These are phyloP conservation scores for Noctuana brunneofusca DNA, from an alignment of 2,888 invertebrate genomes.

Conservation along the genomic window DNA sequence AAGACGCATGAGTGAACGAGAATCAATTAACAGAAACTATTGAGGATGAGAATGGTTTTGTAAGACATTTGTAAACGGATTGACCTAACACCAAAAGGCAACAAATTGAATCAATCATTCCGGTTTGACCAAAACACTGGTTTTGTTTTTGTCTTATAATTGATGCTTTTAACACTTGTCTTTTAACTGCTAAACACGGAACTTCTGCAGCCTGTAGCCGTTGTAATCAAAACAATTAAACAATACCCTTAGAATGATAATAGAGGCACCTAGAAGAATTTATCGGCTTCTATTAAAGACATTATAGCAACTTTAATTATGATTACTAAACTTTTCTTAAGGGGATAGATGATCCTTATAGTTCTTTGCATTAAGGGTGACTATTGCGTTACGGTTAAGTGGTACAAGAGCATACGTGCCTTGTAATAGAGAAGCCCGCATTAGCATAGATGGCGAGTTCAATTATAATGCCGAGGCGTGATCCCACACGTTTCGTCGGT, in stretches of 20 bases:
- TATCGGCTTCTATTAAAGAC: constrained; percentile 42
- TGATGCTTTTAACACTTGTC: not conserved
- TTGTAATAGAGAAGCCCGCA: constrained; percentile 45
- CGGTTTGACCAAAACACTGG: not conserved
- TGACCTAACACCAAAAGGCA: not conserved
- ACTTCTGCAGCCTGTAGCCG: not conserved
- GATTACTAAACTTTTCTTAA: not conserved
- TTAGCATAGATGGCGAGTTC: constrained; percentile 54
- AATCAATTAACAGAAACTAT: constrained; percentile 30
- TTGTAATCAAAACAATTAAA: not conserved
- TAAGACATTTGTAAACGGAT: constrained; percentile 12
- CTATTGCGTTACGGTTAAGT: constrained; percentile 35
- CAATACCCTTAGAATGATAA: not conserved
- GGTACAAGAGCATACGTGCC: constrained; percentile 37
- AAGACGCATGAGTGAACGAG: constrained; percentile 10
- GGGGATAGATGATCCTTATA: not conserved
- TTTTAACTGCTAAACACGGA: not conserved
- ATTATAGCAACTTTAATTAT: constrained; percentile 35
- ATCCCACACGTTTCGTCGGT: constrained; percentile 38
- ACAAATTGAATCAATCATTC: not conserved
- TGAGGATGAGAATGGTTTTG: constrained; percentile 15
- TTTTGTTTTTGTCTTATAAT: not conserved
- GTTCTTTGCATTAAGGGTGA: constrained; percentile 34
- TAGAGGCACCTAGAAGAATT: constrained; percentile 24
- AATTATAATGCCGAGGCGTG: constrained; percentile 56